phyloP scores from a whole-genome alignment of 2,113 vertebrate species.

The Plecotus auritus region DNA sequence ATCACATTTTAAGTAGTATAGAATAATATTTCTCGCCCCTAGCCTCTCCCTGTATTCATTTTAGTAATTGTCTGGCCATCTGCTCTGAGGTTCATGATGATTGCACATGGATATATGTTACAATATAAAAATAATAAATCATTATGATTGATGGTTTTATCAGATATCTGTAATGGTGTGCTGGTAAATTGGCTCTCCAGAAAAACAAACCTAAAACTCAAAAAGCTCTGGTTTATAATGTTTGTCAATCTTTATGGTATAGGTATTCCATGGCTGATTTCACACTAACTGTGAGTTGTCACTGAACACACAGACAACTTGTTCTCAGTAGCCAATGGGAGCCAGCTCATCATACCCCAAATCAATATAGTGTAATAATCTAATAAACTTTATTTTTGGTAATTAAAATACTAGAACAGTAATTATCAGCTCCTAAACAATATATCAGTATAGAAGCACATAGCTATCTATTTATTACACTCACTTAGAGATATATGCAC shows the following conservation, averaged over 20 bases:
- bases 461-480: not conserved
- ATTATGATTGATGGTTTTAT: not conserved
- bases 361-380: not conserved
- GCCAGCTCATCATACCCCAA: not conserved
- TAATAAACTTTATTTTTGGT: conserved; percentile 11
- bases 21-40: not conserved
- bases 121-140: not conserved
- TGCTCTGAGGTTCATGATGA: not conserved
- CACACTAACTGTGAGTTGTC: not conserved
- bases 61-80: not conserved
- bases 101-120: not conserved
- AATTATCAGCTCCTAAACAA: not conserved
- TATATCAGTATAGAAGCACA: not conserved
- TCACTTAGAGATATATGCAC: not conserved
- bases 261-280: not conserved
- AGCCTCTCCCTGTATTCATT: not conserved
- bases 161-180: not conserved
- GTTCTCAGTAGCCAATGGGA: not conserved
- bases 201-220: not conserved
- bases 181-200: not conserved
- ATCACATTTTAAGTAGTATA: not conserved
- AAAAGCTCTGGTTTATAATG: not conserved
- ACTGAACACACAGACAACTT: not conserved
- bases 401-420: not conserved
- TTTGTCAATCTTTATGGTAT: not conserved